phyloP scores from a whole-genome alignment of 2,797 vertebrate species.

The Coilia nasus region DNA sequence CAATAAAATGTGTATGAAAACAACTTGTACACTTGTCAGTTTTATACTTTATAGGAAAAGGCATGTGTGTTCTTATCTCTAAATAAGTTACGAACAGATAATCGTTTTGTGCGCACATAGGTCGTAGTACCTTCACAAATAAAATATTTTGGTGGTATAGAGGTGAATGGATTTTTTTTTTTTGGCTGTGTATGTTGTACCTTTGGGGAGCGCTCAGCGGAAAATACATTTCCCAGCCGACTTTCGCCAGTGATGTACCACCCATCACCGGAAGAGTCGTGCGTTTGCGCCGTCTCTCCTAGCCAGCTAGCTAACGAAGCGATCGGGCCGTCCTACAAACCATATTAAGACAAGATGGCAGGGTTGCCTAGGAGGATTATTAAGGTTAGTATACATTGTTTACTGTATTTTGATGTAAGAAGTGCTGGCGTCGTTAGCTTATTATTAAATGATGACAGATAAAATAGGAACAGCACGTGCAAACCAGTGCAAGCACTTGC shows the following conservation, averaged over 20 bases:
- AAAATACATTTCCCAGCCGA: conserved; percentile 41
- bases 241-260: conserved; percentile 53
- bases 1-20: neutral
- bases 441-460: neutral
- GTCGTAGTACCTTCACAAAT: neutral
- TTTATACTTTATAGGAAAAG: neutral
- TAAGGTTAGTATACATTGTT: conserved; percentile 77
- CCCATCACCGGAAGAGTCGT: conserved; percentile 71
- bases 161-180: neutral
- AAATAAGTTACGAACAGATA: neutral
- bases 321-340: conserved; percentile 75
- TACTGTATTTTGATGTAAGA: neutral
- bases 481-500: neutral
- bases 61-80: too few relatives aligned
- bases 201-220: neutral
- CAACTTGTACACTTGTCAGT: neutral
- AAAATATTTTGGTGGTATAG: neutral
- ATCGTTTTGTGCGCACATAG: too few relatives aligned
- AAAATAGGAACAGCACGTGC: neutral
- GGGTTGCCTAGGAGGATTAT: conserved; percentile 95
- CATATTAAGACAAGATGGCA: conserved; percentile 90
- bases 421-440: neutral
- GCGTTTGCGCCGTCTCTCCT: conserved; percentile 62
- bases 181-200: neutral
- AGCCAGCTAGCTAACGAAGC: conserved; percentile 61